Percentiles rank a stretch among this genome's conserved stretches.
Conservation (phyloP, 2,888 invertebrate genomes). For the Acronicta aceris region DNA sequence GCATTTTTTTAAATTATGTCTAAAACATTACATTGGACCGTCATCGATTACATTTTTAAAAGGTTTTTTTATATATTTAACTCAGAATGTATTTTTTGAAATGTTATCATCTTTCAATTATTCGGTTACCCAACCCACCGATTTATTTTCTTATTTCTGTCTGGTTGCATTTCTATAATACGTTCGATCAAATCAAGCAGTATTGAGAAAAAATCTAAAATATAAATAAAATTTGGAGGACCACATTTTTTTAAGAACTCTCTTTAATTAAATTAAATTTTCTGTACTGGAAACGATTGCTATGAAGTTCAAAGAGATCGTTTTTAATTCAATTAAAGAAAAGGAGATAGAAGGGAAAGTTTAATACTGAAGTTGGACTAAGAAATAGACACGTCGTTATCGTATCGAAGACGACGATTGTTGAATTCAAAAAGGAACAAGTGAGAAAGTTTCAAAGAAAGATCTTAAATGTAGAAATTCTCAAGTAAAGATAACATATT, state of each 20-base stretch:
- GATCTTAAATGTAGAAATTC: not conserved
- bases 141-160: conserved; percentile 29
- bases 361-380: conserved; percentile 31
- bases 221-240: not conserved
- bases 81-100: no score
- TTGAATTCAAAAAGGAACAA: conserved; percentile 28
- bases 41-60: no score
- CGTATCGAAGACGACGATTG: conserved; percentile 16
- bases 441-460: conserved; percentile 14
- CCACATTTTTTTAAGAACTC: not conserved
- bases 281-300: conserved; percentile 13
- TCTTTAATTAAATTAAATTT: conserved; percentile 5
- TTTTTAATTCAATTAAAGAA: conserved; percentile 43
- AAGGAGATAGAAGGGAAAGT: conserved; percentile 27
- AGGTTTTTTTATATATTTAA: no score
- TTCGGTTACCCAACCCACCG: conserved; percentile 10
- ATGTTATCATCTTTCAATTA: conserved; percentile 6
- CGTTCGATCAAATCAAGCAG: conserved; percentile 11
- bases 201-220: not conserved
- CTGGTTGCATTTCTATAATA: conserved; percentile 24
- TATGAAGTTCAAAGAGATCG: conserved; percentile 21
- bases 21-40: no score
- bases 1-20: no score
- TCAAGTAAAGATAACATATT: not conserved
- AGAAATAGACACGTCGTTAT: conserved; percentile 33